A percentile compares a stretch with the other conserved stretches of the same genome.
Evolutionary conservation across 2,797 vertebrate species (phyloP).

Genomic region (Sandelia bainsii): DNA sequence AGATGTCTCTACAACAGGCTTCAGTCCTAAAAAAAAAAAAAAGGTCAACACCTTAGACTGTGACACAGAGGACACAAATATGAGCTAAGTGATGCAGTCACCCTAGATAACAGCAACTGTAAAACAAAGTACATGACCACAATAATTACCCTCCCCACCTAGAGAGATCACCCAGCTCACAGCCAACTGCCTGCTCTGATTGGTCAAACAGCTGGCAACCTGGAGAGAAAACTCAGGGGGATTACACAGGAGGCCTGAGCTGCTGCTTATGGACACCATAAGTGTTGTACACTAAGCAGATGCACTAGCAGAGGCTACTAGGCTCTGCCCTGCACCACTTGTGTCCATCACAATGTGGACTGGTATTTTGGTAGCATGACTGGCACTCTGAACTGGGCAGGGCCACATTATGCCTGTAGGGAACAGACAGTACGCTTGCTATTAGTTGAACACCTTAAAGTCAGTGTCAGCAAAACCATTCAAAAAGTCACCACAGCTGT

Average conservation of each 20-base stretch:
- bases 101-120: slow-evolving; percentile 52
- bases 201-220: slow-evolving; percentile 79
- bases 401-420: slow-evolving; percentile 34
- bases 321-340: slow-evolving; percentile 48
- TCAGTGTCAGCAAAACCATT: slow-evolving; percentile 43
- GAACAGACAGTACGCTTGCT: slow-evolving; percentile 26
- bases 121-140: slow-evolving; percentile 62
- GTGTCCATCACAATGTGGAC: slow-evolving; percentile 47
- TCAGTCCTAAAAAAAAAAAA: slow-evolving; percentile 12
- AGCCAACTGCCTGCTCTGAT: slow-evolving; percentile 58
- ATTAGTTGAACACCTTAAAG: slow-evolving; percentile 37
- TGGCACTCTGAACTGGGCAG: slow-evolving; percentile 62
- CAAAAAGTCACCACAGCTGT: slow-evolving; percentile 34
- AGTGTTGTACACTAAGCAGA: slow-evolving; percentile 50
- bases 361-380: slow-evolving; percentile 68
- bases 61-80: slow-evolving; percentile 51
- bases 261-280: slow-evolving; percentile 45
- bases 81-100: slow-evolving; percentile 33
- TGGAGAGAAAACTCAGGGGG: slow-evolving; percentile 70
- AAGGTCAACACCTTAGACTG: slow-evolving; percentile 36
- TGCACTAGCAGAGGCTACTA: slow-evolving; percentile 29
- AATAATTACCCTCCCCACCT: slow-evolving; percentile 65
- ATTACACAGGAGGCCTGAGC: slow-evolving; percentile 69
- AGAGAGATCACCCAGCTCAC: slow-evolving; percentile 44
- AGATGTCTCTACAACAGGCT: neutral